Evolutionary conservation across 1,140 invertebrate species (phyloP), one percentile per base, ranked within the genome.

Genomic region (Drosophila aff.): DNA sequence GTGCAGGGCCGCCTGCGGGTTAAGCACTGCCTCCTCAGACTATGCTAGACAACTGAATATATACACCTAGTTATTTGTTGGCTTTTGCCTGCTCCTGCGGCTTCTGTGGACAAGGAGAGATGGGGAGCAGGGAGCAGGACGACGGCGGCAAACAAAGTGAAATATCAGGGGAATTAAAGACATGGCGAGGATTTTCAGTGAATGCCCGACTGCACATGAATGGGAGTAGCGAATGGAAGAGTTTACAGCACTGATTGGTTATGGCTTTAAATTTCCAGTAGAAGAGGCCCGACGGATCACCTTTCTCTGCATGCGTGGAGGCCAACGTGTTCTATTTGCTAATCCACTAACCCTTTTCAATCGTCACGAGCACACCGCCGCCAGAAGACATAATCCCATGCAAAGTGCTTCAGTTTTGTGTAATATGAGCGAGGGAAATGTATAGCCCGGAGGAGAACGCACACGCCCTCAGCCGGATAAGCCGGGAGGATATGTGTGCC

Each of bases 51-150:
- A 87, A 84, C 84, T 81, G 79, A 87, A 81, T 86, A 86, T 81
- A 81, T 87, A 89, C 85, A 87, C 84, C 84, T 90, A 81, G 84
- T 84, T 87, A 89, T 89, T 89, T 89, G 84, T 90, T 81, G 85
- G 76, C 76, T 72, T 71, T 79, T 59, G 76, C 66, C 66, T 57
- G 76, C 53, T 72, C 64, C 69, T 79, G 76, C 60, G 81, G 76
- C 82, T 82, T 87, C 68, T 78, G 83, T 78, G 76, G 74, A 75
- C 62, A 40, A 6, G 43, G 16, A n/a, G 16, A n/a, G 47, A 15
- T 18, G 21, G 15, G 21, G 33, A 3, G 31, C 11, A 0, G 36
- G 58, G 1, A 6, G 21, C 33, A 31, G 62, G 65, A 6, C 23
- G 50, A 33, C 52, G 15, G 69, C 65, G 21, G 55, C 72, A 63